Conservation (phyloP, 2,797 vertebrate genomes). For the Merluccius polli region DNA sequence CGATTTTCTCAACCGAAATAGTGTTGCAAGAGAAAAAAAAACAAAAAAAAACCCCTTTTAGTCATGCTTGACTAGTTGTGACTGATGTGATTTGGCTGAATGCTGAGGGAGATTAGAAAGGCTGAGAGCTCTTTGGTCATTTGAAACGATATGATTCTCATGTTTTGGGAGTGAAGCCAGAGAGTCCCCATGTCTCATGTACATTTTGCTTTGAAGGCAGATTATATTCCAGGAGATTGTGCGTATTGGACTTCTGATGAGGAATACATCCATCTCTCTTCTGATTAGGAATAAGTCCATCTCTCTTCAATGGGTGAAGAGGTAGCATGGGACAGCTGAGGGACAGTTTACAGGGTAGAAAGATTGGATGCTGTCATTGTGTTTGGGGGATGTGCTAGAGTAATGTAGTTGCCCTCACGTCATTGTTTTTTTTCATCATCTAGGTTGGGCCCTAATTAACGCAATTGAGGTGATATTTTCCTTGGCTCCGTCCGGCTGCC, state of each 20-base stretch:
- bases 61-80: slow-evolving; percentile 34
- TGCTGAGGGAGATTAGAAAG: slow-evolving; percentile 45
- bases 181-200: slow-evolving; percentile 24
- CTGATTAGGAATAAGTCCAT: slow-evolving; percentile 4
- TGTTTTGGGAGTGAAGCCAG: slow-evolving; percentile 25
- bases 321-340: slow-evolving; percentile 32
- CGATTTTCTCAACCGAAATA: slow-evolving; percentile 40
- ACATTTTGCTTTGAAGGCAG: slow-evolving; percentile 42
- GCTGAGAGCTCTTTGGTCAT: slow-evolving; percentile 25
- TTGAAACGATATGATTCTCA: slow-evolving; percentile 30
- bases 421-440: slow-evolving; percentile 60
- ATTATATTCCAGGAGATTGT: slow-evolving; percentile 31
- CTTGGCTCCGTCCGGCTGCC: slow-evolving; percentile 70
- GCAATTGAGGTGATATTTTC: slow-evolving; percentile 80
- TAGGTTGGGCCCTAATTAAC: slow-evolving; percentile 72
- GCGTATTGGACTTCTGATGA: slow-evolving; percentile 46
- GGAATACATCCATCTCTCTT: slow-evolving; percentile 9
- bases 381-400: slow-evolving; percentile 29
- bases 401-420: slow-evolving; percentile 58
- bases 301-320: slow-evolving; percentile 32
- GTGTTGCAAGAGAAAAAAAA: slow-evolving; percentile 39
- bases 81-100: slow-evolving; percentile 49
- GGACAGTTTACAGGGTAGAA: slow-evolving; percentile 37
- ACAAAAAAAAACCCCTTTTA: slow-evolving; percentile 37
- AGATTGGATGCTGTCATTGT: slow-evolving; percentile 42